Conservation (phyloP, 2,113 vertebrate species). For the Columba janthina region DNA sequence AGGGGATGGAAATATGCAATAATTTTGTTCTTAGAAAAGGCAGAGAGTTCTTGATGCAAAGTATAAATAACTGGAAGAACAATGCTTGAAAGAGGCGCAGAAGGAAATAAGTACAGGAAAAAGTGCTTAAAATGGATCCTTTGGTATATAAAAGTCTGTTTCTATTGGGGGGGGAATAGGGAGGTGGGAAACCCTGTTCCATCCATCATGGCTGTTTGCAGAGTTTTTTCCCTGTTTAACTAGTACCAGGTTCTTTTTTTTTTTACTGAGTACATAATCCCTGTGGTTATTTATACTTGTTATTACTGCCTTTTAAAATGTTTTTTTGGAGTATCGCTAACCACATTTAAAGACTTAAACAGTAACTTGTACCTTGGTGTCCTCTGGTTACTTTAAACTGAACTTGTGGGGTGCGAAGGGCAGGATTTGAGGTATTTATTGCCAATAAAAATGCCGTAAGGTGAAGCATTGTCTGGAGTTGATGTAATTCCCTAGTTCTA, state of each 20-base stretch:
- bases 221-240: neutral
- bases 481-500: neutral
- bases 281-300: neutral
- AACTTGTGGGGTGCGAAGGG: neutral
- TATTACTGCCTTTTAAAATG: neutral
- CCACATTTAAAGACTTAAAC: neutral
- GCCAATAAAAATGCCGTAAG: neutral
- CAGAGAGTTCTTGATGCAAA: neutral
- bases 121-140: neutral
- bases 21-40: neutral
- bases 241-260: accelerated
- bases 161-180: neutral
- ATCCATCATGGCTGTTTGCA: neutral
- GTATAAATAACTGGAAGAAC: neutral
- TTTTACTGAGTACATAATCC: neutral
- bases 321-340: neutral
- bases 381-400: neutral
- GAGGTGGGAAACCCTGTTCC: neutral
- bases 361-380: neutral
- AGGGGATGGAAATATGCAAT: neutral
- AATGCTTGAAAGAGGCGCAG: neutral
- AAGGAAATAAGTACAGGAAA: neutral
- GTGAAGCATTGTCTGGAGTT: neutral
- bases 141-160: neutral
- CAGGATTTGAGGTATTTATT: neutral